Evolutionary conservation across 2,113 vertebrate genomes (phyloP).

Genomic region (Salvelinus namaycush): DNA sequence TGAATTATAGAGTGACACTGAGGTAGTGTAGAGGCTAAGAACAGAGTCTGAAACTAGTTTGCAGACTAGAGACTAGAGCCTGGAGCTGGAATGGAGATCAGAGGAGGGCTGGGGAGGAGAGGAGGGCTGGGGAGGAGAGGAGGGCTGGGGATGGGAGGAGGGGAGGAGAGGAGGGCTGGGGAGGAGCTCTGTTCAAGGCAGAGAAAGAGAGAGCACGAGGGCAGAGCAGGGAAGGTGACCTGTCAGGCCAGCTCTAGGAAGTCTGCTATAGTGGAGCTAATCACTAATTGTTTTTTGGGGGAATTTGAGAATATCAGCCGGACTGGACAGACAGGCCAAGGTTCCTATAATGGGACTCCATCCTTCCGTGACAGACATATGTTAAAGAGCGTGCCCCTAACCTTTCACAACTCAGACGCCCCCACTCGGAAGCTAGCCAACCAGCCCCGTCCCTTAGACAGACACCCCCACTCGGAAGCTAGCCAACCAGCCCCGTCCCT

Average conservation of each 20-base stretch:
- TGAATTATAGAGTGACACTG: not conserved
- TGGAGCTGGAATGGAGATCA: not conserved
- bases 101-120: not conserved
- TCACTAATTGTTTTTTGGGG: too few relatives aligned
- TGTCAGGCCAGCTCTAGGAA: not conserved
- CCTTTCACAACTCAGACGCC: too few relatives aligned
- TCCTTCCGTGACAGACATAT: not conserved
- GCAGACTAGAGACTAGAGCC: not conserved
- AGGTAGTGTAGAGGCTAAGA: not conserved
- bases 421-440: too few relatives aligned
- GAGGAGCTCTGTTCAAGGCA: not conserved
- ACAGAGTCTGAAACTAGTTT: not conserved
- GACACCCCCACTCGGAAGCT: too few relatives aligned
- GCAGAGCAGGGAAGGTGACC: not conserved
- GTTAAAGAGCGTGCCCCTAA: not conserved
- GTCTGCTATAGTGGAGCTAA: not conserved
- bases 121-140: too few relatives aligned
- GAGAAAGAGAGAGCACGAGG: not conserved
- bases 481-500: too few relatives aligned
- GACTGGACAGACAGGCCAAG: not conserved
- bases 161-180: not conserved
- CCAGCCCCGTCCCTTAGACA: too few relatives aligned
- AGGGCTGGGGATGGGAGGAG: too few relatives aligned
- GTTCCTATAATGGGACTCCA: not conserved
- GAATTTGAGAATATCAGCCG: not conserved